Base-by-base conservation (phyloP, 2,797 vertebrate genomes). In the Megalops cyprinoides region DNA sequence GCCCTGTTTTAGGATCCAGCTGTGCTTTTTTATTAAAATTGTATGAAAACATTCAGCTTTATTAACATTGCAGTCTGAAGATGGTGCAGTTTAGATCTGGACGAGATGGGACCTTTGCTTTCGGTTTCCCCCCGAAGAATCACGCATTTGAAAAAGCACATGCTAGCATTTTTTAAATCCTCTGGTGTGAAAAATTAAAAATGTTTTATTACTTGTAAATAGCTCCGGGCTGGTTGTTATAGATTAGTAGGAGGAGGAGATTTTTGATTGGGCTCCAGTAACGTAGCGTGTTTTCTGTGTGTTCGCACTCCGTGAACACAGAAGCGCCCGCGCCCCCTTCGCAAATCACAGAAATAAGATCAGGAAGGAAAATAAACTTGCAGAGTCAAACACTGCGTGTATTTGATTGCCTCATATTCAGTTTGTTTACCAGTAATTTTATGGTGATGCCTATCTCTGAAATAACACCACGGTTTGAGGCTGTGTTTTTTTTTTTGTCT, bases 391-490 rank as follows among this genome's bases (percentile, higher is more conserved):
- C 46, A 25, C 77, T 84, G 20, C 75, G 44, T 62, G 48, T 74
- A 76, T 86, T 74, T 53, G 77, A 78, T 84, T 85, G 85, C 82
- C 74, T 88, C 82, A 25, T 86, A 86, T 90, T 88, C 86, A 87
- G 83, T 90, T 88, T 90, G 71, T 81, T 82, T 60, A 15, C 76
- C 79, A 80, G 82, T 76, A 82, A 86, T 90, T 88, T 85, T 79
- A 86, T 51, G 82, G 81, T 78, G 85, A 87, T 90, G 84, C 85
- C 88, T 80, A 85, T 84, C 79, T 79, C 86, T 84, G 74, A 90
- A 88, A 89, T 58, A 79, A 85, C 84, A 87, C 88, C 85, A 87
- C 58, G 80, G 79, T 80, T 86, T 7, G 81, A 76, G 79, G 80
- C 79, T 82, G 78, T 55, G 78, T 83, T 78, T 84, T 56, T 79